These are phyloP conservation scores for Phoenicopterus ruber DNA, from an alignment of 2,113 vertebrate genomes.

Conservation along the genomic window DNA sequence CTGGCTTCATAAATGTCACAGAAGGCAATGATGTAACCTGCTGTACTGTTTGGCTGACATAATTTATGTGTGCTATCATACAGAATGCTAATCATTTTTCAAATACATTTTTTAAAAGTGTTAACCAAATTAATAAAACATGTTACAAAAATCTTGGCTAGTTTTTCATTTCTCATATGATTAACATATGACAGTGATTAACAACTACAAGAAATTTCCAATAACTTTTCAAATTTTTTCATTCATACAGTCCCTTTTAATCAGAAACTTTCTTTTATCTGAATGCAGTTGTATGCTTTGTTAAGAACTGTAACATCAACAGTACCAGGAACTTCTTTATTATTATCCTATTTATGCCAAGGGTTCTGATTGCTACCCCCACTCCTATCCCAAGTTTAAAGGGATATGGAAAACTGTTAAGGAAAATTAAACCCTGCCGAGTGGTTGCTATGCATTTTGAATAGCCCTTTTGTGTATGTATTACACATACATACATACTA, in stretches of 20 bases:
- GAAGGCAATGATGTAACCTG: constrained; percentile 54
- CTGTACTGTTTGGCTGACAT: constrained; percentile 22
- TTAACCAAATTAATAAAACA: neutral
- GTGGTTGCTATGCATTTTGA: constrained; percentile 56
- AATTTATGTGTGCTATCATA: constrained; percentile 41
- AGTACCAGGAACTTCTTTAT: constrained; percentile 50
- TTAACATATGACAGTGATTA: neutral
- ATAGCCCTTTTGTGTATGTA: constrained; percentile 49
- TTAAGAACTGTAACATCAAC: constrained; percentile 35
- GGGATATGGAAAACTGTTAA: constrained; percentile 54
- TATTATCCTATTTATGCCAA: constrained; percentile 52
- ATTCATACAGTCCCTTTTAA: neutral
- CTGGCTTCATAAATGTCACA: constrained; percentile 61
- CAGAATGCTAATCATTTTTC: neutral
- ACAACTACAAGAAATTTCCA: neutral
- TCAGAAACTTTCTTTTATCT: constrained; percentile 35
- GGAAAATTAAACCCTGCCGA: constrained; percentile 59
- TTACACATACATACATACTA: constrained; percentile 49
- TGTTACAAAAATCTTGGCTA: neutral
- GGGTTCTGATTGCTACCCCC: constrained; percentile 37
- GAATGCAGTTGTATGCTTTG: constrained; percentile 12
- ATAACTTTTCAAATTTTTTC: neutral
- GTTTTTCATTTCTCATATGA: neutral
- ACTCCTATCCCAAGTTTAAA: constrained; percentile 51
- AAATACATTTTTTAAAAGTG: neutral